Base-by-base conservation (phyloP, 2,113 vertebrate genomes). In the Ochotona princeps region DNA sequence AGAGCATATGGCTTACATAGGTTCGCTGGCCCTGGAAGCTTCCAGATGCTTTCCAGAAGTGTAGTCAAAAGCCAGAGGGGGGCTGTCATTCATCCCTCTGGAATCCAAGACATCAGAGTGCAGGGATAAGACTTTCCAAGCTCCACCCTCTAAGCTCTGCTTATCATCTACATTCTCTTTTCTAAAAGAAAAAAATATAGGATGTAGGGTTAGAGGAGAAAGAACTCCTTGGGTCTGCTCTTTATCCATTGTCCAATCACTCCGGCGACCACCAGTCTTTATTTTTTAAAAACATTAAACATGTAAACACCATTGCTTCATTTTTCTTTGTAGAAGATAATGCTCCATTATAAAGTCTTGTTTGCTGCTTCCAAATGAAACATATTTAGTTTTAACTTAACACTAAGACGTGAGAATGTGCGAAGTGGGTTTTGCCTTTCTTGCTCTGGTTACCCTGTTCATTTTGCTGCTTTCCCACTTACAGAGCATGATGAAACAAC, bases 241-340 rank as follows among this genome's bases (percentile, higher is more conserved):
- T 92, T 92, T 65, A 51, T 61, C 60, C 28, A 63, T 38, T 81
- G 38, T 83, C 75, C 75, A 61, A 94, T 84, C 70, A 7, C 35
- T 84, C 61, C 81, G 91, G 82, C 0, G 0, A 95, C 47, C 35
- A 38, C 49, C 70, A 81, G 32, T 83, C 65, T 83, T 85, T 87
- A 49, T 80, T 91, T 92, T 51, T 65, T 75, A 4, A 80, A 80
- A 94, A 44, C 74, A 90, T 44, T 79, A 90, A 95, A 75, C 26
- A 83, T 1, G 2, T 78, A 86, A 94, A 93, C 60, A 89, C 18
- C 61, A 69, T 86, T 69, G 67, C n/a, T 94, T 92, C 57, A 74
- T 72, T 69, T 89, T 92, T 93, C 76, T 92, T 67, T 66, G 74
- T 28, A 94, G 57, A 23, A 93, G 47, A 90, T 88, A 86, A 90